Percentiles rank a stretch among this genome's conserved stretches.
These are phyloP conservation scores for Gonocerus acuteangulatus DNA, from an alignment of 2,888 invertebrate species.

Conservation along the genomic window DNA sequence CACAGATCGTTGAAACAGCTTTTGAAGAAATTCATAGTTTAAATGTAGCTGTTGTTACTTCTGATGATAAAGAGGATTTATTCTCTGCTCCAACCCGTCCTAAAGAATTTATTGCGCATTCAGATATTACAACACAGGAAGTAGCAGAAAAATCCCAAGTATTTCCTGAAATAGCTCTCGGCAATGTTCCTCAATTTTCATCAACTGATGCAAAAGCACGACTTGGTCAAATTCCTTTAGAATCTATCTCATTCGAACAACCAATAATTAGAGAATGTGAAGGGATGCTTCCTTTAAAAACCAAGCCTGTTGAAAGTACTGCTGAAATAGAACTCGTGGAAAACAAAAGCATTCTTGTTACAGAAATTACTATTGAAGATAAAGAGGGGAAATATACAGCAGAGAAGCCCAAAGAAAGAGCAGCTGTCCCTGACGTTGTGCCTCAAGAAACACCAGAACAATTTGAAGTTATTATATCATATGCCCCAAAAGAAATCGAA, in stretches of 20 bases:
- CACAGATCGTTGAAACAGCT: constrained; percentile 36
- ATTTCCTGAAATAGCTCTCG: constrained; percentile 26
- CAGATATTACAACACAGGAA: constrained; percentile 41
- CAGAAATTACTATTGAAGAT: constrained; percentile 39
- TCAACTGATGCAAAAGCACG: constrained; percentile 34
- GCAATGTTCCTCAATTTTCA: constrained; percentile 33
- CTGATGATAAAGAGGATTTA: constrained; percentile 38
- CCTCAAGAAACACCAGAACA: constrained; percentile 41
- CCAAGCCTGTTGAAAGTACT: constrained; percentile 33
- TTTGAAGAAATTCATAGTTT: constrained; percentile 39
- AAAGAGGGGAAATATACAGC: constrained; percentile 39
- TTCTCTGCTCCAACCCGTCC: constrained; percentile 34
- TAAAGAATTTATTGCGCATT: constrained; percentile 32
- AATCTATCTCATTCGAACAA: constrained; percentile 39
- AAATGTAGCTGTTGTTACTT: constrained; percentile 37
- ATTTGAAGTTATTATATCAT: constrained; percentile 44
- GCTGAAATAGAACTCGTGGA: constrained; percentile 39
- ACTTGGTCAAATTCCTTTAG: constrained; percentile 37
- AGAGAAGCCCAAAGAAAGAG: constrained; percentile 43
- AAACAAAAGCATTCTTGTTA: constrained; percentile 39
- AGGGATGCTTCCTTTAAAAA: constrained; percentile 36
- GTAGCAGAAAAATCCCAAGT: constrained; percentile 38
- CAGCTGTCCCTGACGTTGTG: constrained; percentile 50
- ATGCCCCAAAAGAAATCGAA: constrained; percentile 28
- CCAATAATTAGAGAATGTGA: constrained; percentile 40